These are phyloP conservation scores for Hydrocynus forskahlii DNA, from an alignment of 2,797 vertebrate species.

Conservation along the genomic window DNA sequence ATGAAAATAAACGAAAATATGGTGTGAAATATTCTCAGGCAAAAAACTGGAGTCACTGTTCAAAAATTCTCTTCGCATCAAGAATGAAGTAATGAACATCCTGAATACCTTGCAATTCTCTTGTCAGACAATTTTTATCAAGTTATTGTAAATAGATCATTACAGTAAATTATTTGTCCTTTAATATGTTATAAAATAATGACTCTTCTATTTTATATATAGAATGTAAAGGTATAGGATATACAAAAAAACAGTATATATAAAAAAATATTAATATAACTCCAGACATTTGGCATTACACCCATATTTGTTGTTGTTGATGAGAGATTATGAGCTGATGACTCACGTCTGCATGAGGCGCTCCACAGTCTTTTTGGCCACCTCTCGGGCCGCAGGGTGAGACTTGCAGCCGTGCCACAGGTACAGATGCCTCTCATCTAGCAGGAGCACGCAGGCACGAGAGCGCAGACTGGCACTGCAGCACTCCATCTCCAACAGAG, in stretches of 20 bases:
- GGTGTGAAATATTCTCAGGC: too few relatives aligned
- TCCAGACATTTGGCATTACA: neutral
- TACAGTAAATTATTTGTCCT: neutral
- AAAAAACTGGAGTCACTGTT: neutral
- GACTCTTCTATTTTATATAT: too few relatives aligned
- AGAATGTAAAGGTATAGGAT: too few relatives aligned
- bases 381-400: constrained; percentile 66
- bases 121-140: neutral
- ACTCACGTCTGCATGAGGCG: constrained; percentile 72
- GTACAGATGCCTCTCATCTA: constrained; percentile 70
- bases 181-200: too few relatives aligned
- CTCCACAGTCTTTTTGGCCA: constrained; percentile 76
- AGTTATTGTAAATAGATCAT: neutral
- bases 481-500: constrained; percentile 77
- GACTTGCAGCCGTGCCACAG: constrained; percentile 82
- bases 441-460: constrained; percentile 74
- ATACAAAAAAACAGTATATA: too few relatives aligned
- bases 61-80: neutral
- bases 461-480: constrained; percentile 76
- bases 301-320: neutral
- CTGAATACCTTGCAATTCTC: neutral
- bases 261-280: neutral
- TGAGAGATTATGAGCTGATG: neutral
- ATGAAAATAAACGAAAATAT: too few relatives aligned
- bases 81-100: neutral